Conservation (phyloP, 2,888 invertebrate genomes). For the Pterobdella sp. region DNA sequence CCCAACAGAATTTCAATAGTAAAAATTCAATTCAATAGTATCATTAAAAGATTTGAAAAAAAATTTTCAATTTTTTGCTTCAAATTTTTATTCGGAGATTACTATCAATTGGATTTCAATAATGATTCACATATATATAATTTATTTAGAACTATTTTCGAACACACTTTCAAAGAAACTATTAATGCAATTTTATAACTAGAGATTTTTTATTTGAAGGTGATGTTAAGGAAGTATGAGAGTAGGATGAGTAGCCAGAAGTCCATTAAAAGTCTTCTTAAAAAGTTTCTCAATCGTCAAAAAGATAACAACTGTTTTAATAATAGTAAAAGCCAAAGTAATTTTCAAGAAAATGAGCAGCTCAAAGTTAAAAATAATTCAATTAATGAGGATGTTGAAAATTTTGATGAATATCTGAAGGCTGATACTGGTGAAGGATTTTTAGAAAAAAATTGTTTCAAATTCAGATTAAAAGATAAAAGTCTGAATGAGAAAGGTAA, state of each 20-base stretch:
- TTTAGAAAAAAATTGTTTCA: background rate
- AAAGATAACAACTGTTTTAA: background rate
- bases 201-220: background rate
- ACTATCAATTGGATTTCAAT: too few species aligned
- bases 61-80: too few species aligned
- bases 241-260: background rate
- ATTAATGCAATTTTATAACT: background rate
- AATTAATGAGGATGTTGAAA: background rate
- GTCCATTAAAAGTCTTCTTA: background rate
- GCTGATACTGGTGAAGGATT: background rate
- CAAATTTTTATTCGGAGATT: too few species aligned
- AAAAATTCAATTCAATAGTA: too few species aligned
- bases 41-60: too few species aligned
- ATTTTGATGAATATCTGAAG: background rate
- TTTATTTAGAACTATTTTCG: background rate
- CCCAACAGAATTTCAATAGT: too few species aligned
- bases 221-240: slow-evolving; percentile 2
- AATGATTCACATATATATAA: background rate
- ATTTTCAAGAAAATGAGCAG: background rate
- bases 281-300: slow-evolving; percentile 1
- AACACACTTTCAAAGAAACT: background rate
- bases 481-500: slow-evolving; percentile 1
- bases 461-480: background rate
- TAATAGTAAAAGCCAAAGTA: background rate
- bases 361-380: background rate